Conservation (phyloP, 2,888 invertebrate genomes). For the Sycophila texana region DNA sequence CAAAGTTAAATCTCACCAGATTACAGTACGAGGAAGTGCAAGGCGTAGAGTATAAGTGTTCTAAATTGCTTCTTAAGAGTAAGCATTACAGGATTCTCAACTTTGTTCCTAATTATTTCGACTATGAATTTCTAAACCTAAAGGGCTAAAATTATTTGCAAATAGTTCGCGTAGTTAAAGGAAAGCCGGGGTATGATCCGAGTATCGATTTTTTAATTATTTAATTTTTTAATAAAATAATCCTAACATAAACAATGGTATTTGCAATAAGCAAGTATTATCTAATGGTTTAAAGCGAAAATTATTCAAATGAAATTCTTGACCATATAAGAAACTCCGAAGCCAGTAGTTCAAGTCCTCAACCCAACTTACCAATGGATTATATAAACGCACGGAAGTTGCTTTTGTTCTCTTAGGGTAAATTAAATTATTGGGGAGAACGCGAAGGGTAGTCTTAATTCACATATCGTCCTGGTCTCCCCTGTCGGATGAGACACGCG, state of each 20-base stretch:
- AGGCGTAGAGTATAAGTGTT: constrained; percentile 24
- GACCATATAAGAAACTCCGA: neutral
- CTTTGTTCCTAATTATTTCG: constrained; percentile 25
- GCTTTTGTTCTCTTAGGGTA: constrained; percentile 21
- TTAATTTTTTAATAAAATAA: neutral
- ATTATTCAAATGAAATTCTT: constrained; percentile 9
- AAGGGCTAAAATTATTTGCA: no score
- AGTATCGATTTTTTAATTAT: no score
- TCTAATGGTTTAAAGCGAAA: neutral
- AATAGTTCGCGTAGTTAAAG: no score
- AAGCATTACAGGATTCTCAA: constrained; percentile 10
- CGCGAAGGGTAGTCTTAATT: neutral
- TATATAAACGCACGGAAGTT: neutral
- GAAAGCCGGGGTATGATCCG: no score
- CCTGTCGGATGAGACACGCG: no score
- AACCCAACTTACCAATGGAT: neutral
- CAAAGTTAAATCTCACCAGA: no score
- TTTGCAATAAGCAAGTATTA: no score
- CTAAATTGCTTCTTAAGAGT: constrained; percentile 43
- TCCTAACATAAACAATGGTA: no score
- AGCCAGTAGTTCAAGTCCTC: neutral
- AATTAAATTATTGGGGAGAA: constrained; percentile 29
- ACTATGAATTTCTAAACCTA: constrained; percentile 19
- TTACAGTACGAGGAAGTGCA: constrained; percentile 17
- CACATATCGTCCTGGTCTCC: constrained; percentile 3